Conservation (phyloP, 2,797 vertebrate genomes). For the Pipistrellus kuhlii region DNA sequence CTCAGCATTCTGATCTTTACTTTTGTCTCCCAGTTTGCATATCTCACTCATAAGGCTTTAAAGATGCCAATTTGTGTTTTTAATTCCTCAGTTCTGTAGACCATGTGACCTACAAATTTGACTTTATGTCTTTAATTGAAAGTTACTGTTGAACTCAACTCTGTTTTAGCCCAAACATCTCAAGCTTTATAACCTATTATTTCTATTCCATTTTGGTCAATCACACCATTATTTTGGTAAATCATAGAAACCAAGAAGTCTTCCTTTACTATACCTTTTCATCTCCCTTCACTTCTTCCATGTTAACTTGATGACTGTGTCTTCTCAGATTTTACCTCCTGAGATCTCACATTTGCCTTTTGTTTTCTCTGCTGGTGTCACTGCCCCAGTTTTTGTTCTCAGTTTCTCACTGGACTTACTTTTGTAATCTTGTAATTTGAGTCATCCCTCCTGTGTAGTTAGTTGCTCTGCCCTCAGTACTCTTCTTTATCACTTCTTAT, state of each 20-base stretch:
- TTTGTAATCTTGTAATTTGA: conserved; percentile 36
- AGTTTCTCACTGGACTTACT: neutral
- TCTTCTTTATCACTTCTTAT: neutral
- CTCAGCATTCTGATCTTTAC: neutral
- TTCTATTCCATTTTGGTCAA: neutral
- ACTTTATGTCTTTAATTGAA: neutral
- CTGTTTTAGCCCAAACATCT: neutral
- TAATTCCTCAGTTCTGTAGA: neutral
- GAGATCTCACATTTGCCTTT: neutral
- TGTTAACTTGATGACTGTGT: neutral
- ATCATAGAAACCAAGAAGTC: neutral
- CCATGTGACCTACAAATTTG: neutral
- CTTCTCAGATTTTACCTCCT: neutral
- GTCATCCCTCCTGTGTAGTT: neutral
- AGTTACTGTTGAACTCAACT: neutral
- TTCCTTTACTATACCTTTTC: neutral
- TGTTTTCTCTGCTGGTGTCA: neutral
- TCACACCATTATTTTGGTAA: conserved; percentile 21
- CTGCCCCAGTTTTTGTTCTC: neutral
- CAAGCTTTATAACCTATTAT: neutral
- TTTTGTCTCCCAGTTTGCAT: neutral
- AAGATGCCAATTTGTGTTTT: neutral
- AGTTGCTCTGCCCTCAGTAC: neutral
- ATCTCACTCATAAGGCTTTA: conserved; percentile 1
- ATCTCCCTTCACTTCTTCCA: neutral